A percentile compares a stretch with the other conserved stretches of the same genome.
Evolutionary conservation across 2,113 vertebrate genomes (phyloP).

Genomic region (Oostethus manadensis): DNA sequence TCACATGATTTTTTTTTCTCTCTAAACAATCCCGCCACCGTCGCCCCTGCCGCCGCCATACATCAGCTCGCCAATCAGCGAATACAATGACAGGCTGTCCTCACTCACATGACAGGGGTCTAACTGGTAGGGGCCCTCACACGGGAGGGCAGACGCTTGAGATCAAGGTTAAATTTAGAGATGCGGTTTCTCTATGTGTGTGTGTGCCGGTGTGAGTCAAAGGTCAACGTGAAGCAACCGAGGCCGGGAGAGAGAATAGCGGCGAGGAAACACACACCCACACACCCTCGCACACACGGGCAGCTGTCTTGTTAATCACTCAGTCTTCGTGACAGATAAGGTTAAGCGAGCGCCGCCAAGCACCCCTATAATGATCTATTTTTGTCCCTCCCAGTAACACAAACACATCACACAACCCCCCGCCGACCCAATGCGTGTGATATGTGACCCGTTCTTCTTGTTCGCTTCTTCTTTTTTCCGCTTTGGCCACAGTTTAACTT

Average conservation of each 20-base stretch:
- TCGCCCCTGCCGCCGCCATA: conserved; percentile 14
- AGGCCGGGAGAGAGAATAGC: conserved; percentile 16
- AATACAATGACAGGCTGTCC: conserved; percentile 62
- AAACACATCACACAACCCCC: conserved; percentile 40
- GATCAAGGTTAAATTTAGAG: conserved; percentile 68
- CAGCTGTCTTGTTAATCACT: conserved; percentile 79
- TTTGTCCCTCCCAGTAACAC: conserved; percentile 43
- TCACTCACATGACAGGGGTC: conserved; percentile 54
- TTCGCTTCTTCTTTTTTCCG: conserved; percentile 5
- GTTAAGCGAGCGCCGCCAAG: conserved; percentile 73
- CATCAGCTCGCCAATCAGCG: conserved; percentile 59
- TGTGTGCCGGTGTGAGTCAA: conserved; percentile 13
- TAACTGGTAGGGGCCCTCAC: conserved; percentile 34
- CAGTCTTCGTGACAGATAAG: conserved; percentile 80
- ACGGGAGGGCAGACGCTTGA: conserved; percentile 49
- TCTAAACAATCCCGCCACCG: background rate
- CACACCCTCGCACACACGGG: conserved; percentile 27
- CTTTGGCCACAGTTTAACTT: conserved; percentile 87
- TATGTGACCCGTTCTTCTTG: conserved; percentile 3
- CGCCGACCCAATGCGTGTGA: conserved; percentile 5
- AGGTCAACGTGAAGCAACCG: conserved; percentile 12
- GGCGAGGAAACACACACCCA: conserved; percentile 17
- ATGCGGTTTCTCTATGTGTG: conserved; percentile 40
- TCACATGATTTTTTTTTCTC: conserved; percentile 50
- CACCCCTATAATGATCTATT: conserved; percentile 66